A percentile compares a stretch with the other conserved stretches of the same genome.
phyloP scores from a whole-genome alignment of 2,888 invertebrate species.

The Aphidoletes aphidimyza region DNA sequence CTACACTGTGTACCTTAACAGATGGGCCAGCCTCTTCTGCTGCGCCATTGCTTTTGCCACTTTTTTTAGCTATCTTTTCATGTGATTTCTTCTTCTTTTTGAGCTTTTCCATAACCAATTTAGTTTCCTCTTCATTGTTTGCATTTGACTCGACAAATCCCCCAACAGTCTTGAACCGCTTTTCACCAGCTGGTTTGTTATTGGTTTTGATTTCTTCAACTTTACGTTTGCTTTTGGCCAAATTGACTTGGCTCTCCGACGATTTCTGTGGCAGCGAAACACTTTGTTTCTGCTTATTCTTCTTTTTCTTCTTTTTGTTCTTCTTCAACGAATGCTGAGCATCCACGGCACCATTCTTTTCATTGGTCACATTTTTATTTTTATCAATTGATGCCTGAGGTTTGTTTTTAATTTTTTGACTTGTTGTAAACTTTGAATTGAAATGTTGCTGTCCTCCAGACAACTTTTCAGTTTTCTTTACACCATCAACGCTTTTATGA shows the following conservation, averaged over 20 bases:
- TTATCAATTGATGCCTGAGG: background rate
- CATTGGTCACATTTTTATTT: background rate
- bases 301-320: background rate
- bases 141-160: slow-evolving; percentile 28
- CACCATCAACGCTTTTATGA: background rate
- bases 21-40: background rate
- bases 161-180: background rate
- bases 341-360: background rate
- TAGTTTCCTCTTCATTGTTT: background rate
- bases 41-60: background rate
- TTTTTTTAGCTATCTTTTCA: background rate
- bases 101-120: background rate
- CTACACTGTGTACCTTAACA: slow-evolving; percentile 7
- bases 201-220: background rate
- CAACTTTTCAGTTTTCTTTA: too few relatives aligned
- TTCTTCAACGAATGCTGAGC: too few relatives aligned
- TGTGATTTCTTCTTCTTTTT: background rate
- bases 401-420: too few relatives aligned
- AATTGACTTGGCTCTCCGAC: background rate
- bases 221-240: background rate
- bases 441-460: too few relatives aligned
- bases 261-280: background rate
- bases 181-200: background rate
- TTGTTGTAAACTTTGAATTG: background rate
- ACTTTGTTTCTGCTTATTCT: background rate